Percentiles rank a stretch among this genome's conserved stretches.
These are phyloP conservation scores for Phoebastria nigripes DNA, from an alignment of 2,797 vertebrate species.

Conservation along the genomic window DNA sequence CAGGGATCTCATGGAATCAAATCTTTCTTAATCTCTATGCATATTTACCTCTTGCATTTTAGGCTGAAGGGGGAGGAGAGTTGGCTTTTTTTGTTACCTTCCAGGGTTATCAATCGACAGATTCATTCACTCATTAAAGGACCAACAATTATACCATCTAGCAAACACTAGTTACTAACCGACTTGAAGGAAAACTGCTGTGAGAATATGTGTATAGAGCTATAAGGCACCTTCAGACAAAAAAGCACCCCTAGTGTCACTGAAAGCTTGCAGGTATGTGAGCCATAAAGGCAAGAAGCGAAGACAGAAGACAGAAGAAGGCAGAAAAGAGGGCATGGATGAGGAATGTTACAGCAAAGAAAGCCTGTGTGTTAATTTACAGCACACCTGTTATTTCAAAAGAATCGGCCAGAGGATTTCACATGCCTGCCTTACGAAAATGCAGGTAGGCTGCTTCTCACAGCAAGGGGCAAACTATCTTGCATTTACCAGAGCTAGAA, in stretches of 20 bases:
- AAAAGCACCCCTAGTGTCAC: background rate
- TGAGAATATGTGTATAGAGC: background rate
- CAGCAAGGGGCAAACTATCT: background rate
- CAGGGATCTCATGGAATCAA: background rate
- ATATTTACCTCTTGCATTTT: background rate
- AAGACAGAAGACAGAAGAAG: background rate
- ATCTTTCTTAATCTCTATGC: background rate
- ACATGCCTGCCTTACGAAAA: background rate
- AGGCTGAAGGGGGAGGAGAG: accelerated
- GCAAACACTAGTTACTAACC: background rate
- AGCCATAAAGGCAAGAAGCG: background rate
- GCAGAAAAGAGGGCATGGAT: background rate
- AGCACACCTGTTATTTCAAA: background rate
- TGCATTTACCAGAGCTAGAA: background rate
- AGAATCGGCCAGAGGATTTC: background rate
- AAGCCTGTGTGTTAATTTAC: background rate
- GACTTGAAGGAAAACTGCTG: background rate
- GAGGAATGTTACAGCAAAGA: background rate
- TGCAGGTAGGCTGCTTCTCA: background rate
- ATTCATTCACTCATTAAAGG: background rate
- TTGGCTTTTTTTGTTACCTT: background rate
- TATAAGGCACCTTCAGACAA: background rate
- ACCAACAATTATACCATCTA: background rate
- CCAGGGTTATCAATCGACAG: background rate
- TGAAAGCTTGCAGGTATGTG: background rate